phyloP scores from a whole-genome alignment of 2,797 vertebrate species.

The Triplophysa bombifrons region DNA sequence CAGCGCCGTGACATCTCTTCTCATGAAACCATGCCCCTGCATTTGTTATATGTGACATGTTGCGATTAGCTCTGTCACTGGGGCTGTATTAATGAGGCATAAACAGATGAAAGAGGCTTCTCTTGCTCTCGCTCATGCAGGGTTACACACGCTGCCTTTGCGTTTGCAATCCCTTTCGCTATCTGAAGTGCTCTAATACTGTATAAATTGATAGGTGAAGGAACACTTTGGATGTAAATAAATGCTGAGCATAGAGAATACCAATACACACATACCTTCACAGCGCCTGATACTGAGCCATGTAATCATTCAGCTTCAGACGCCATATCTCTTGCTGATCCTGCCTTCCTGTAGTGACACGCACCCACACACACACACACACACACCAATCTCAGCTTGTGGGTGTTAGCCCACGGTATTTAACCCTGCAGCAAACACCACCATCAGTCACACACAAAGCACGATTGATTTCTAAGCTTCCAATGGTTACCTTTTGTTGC shows the following conservation, averaged over 20 bases:
- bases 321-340: slow-evolving; percentile 17
- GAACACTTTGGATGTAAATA: slow-evolving; percentile 44
- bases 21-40: slow-evolving; percentile 57
- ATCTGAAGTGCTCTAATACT: background rate
- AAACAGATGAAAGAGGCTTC: slow-evolving; percentile 60
- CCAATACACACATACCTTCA: background rate
- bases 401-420: slow-evolving; percentile 40
- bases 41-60: slow-evolving; percentile 71
- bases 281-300: slow-evolving; percentile 14
- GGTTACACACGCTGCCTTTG: background rate
- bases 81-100: slow-evolving; percentile 63
- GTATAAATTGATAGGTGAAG: slow-evolving; percentile 20
- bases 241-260: slow-evolving; percentile 36
- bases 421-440: slow-evolving; percentile 47
- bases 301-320: slow-evolving; percentile 47
- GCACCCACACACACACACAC: background rate
- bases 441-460: slow-evolving; percentile 46
- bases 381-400: slow-evolving; percentile 15
- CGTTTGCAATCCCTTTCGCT: slow-evolving; percentile 9
- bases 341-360: background rate
- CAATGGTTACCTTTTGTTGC: slow-evolving; percentile 55
- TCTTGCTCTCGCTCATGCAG: slow-evolving; percentile 20
- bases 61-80: slow-evolving; percentile 71
- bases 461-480: slow-evolving; percentile 58
- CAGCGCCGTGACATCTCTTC: slow-evolving; percentile 65